phyloP scores from a whole-genome alignment of 2,113 vertebrate genomes.

The Lepus timidus region DNA sequence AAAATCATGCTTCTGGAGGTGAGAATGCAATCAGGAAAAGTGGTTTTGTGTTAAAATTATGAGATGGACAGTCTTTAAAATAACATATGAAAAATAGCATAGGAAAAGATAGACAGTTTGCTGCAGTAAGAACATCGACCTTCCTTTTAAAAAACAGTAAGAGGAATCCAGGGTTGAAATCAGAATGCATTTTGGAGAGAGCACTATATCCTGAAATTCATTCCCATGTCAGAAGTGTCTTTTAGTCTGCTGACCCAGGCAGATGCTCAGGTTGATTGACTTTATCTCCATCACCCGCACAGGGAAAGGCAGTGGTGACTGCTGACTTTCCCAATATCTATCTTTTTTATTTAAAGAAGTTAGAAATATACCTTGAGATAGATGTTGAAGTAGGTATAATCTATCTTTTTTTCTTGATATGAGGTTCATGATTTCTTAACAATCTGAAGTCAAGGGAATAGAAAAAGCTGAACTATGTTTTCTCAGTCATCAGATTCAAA shows the following conservation, averaged over 20 bases:
- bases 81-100: neutral
- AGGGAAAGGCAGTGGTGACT: slow-evolving; percentile 42
- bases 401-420: slow-evolving; percentile 61
- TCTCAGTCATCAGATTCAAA: slow-evolving; percentile 57
- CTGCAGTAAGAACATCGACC: slow-evolving; percentile 26
- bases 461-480: neutral
- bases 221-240: slow-evolving; percentile 19
- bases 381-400: slow-evolving; percentile 48
- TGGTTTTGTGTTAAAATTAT: slow-evolving; percentile 40
- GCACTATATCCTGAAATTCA: slow-evolving; percentile 18
- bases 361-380: slow-evolving; percentile 62
- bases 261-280: slow-evolving; percentile 49
- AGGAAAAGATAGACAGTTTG: neutral
- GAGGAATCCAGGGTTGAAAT: slow-evolving; percentile 41
- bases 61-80: slow-evolving; percentile 28
- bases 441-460: slow-evolving; percentile 45
- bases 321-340: slow-evolving; percentile 57
- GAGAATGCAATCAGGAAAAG: neutral
- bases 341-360: slow-evolving; percentile 73
- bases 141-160: slow-evolving; percentile 51
- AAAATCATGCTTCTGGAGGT: slow-evolving; percentile 25
- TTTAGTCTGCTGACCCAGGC: slow-evolving; percentile 1
- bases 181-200: neutral
- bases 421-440: slow-evolving; percentile 27
- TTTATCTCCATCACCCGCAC: slow-evolving; percentile 33